A percentile compares a stretch with the other conserved stretches of the same genome.
Conservation (phyloP, 2,113 vertebrate species). For the Mionectes macconnelli region DNA sequence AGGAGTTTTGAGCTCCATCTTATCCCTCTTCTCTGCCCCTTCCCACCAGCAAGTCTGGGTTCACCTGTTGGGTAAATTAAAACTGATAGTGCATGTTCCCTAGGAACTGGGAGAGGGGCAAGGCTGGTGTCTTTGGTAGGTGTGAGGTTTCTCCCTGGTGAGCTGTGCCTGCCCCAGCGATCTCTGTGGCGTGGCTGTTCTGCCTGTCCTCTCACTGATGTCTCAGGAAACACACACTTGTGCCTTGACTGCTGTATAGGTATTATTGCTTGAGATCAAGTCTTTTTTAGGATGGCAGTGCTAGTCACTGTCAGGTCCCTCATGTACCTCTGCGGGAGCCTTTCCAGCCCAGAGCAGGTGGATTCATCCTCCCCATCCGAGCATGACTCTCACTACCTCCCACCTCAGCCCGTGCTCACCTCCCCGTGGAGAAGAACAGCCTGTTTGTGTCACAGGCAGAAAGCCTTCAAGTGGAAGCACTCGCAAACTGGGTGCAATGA, state of each 20-base stretch:
- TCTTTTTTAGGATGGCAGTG: fast-evolving
- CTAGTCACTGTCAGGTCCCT: not conserved
- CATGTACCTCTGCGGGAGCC: not conserved
- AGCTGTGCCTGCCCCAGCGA: not conserved
- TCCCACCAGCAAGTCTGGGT: not conserved
- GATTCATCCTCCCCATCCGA: not conserved
- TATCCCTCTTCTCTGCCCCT: not conserved
- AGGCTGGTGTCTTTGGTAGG: not conserved
- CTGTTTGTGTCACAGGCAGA: not conserved
- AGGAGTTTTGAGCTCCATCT: not conserved
- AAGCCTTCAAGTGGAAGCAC: fast-evolving
- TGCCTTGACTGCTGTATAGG: not conserved
- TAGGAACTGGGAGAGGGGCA: not conserved
- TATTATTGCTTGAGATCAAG: not conserved
- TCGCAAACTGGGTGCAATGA: not conserved
- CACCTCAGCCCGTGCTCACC: not conserved
- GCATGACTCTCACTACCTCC: not conserved
- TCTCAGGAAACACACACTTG: not conserved
- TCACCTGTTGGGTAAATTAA: not conserved
- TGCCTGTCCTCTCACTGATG: not conserved
- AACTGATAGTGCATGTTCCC: not conserved
- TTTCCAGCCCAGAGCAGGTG: not conserved
- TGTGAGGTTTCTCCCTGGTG: not conserved
- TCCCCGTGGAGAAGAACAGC: not conserved
- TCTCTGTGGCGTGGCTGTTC: not conserved